Evolutionary conservation across 2,888 invertebrate genomes (phyloP).

Genomic region (Bruchidius siliquastri): DNA sequence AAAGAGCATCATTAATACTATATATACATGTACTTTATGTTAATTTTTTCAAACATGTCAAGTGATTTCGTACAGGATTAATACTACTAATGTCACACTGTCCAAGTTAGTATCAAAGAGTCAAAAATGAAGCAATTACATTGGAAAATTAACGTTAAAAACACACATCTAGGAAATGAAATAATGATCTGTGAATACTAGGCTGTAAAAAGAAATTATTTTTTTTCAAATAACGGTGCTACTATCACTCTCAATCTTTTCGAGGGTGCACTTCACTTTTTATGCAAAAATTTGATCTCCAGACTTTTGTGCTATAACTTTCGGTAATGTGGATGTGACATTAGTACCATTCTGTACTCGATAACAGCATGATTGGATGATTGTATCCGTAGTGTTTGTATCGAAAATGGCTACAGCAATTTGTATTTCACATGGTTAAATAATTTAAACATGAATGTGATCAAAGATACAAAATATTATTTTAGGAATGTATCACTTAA

Average conservation of each 20-base stretch:
- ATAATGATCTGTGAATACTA: too few relatives aligned
- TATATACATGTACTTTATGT: neutral
- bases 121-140: too few relatives aligned
- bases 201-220: too few relatives aligned
- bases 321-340: neutral
- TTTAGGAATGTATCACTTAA: conserved; percentile 38
- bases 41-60: neutral
- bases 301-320: too few relatives aligned
- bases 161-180: too few relatives aligned
- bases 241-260: too few relatives aligned
- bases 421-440: conserved; percentile 1
- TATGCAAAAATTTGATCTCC: too few relatives aligned
- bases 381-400: conserved; percentile 24
- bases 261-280: too few relatives aligned
- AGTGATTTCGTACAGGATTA: neutral
- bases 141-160: too few relatives aligned
- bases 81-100: neutral
- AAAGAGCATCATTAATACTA: neutral
- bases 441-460: conserved; percentile 15
- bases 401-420: conserved; percentile 10
- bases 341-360: neutral
- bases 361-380: conserved; percentile 28
- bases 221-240: too few relatives aligned
- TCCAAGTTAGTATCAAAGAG: neutral
- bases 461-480: conserved; percentile 24